Evolutionary conservation across 2,113 vertebrate species (phyloP).

Genomic region (Lamprotornis superbus): DNA sequence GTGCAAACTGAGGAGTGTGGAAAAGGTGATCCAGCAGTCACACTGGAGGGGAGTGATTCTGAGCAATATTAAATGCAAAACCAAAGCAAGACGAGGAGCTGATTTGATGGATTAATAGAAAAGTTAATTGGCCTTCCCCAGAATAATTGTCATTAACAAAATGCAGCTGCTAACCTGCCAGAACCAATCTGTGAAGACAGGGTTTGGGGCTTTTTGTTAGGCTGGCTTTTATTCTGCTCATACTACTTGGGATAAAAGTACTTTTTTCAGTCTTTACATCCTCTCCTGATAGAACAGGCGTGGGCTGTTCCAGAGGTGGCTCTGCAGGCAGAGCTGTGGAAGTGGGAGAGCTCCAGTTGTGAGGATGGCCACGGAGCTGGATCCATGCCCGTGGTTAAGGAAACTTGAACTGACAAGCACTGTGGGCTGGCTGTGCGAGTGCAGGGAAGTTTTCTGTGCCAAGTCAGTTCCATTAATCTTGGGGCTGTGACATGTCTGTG

Average conservation of each 20-base stretch:
- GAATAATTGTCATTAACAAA: slow-evolving; percentile 17
- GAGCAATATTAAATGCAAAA: not conserved
- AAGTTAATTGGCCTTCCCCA: slow-evolving; percentile 34
- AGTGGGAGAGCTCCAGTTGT: not conserved
- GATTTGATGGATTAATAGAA: slow-evolving; percentile 22
- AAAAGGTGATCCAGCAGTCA: not conserved
- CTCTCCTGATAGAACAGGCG: not conserved
- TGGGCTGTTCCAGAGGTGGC: not conserved
- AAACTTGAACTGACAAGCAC: slow-evolving; percentile 6
- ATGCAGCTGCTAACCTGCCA: slow-evolving; percentile 22
- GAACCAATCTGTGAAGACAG: not conserved
- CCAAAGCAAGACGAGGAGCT: not conserved
- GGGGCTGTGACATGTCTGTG: slow-evolving; percentile 51
- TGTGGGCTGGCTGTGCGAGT: not conserved
- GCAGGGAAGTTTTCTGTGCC: slow-evolving; percentile 44
- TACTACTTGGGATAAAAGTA: not conserved
- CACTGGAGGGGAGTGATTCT: not conserved
- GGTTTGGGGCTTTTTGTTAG: not conserved
- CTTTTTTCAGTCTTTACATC: not conserved
- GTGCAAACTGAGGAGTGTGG: not conserved
- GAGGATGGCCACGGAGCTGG: not conserved
- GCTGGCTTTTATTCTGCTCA: not conserved
- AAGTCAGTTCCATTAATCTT: slow-evolving; percentile 67
- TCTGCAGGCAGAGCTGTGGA: not conserved
- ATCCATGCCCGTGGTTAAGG: not conserved